phyloP scores from a whole-genome alignment of 1,140 invertebrate genomes.

The Pentalonia nigronervosa region DNA sequence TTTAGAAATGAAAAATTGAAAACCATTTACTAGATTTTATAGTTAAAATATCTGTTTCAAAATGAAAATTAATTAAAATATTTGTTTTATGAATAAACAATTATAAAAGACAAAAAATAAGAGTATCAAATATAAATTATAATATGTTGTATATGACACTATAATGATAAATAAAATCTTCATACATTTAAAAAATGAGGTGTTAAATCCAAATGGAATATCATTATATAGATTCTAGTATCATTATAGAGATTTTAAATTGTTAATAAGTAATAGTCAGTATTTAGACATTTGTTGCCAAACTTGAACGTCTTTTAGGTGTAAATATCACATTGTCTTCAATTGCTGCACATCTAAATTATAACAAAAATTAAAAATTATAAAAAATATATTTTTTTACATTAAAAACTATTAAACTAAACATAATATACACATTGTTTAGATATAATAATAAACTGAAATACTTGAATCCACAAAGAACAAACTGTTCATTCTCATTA shows the following conservation, averaged over 20 bases:
- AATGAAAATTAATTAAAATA: not conserved
- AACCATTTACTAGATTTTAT: not conserved
- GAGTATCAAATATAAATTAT: not conserved
- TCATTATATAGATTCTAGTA: too few species aligned
- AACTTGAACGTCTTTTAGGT: conserved; percentile 27
- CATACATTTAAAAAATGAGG: not conserved
- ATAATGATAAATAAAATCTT: not conserved
- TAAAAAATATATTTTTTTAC: not conserved
- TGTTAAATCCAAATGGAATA: not conserved
- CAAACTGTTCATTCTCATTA: not conserved
- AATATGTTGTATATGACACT: not conserved
- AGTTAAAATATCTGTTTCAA: not conserved
- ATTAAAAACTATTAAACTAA: not conserved
- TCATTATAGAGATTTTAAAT: not conserved
- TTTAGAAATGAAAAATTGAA: not conserved
- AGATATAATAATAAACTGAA: not conserved
- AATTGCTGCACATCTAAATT: conserved; percentile 14
- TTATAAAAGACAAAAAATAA: not conserved
- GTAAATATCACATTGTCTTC: conserved; percentile 9
- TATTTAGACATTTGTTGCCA: conserved; percentile 37
- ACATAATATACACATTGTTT: too few species aligned
- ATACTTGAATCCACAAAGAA: not conserved
- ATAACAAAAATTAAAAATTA: not conserved
- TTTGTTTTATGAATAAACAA: not conserved
- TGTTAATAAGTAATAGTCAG: not conserved